Evolutionary conservation across 2,888 invertebrate species (phyloP), one percentile per base, ranked within the genome.

Genomic region (Druceiella hillmani): DNA sequence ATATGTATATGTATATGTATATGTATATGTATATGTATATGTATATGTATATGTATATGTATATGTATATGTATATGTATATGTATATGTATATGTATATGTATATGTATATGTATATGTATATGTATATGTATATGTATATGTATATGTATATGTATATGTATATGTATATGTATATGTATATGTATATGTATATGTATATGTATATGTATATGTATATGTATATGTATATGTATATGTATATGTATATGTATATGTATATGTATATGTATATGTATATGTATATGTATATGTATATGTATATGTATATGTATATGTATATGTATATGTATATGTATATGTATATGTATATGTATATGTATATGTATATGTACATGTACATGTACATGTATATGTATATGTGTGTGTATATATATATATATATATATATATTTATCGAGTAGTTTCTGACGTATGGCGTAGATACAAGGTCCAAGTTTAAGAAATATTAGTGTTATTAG

Each of bases 231-330:
- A 16, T 13, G 6, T 27, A 6, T 33, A 33, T 33, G 20, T 33
- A 33, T 33, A 20, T 33, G 20, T 33, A 20, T 33, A 33, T 33
- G 20, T 27, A 28, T 33, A 22, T 33, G 22, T 33, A 22, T 33
- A 33, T 33, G 24, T 33, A 33, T 33, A 22, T 33, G 22, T 33
- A 22, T 33, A 33, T 26, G 24, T 33, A 33, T 33, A 22, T 33
- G 22, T 33, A 11, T 33, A 33, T 33, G 24, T 33, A 26, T 33
- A 22, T 33, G 7, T 33, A 7, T 26, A 30, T 32, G 17, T 32
- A 32, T 32, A 4, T 32, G 17, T 32, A 4, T 32, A 32, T 32
- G 5, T 32, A 20, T 32, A 3, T 32, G 17, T 32, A 4, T 32
- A 33, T 29, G 12, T 28, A 28, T 28, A 11, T 33, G 22, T 26